Conservation (phyloP, 1,140 invertebrate species). For the Trigoniulus corallinus region DNA sequence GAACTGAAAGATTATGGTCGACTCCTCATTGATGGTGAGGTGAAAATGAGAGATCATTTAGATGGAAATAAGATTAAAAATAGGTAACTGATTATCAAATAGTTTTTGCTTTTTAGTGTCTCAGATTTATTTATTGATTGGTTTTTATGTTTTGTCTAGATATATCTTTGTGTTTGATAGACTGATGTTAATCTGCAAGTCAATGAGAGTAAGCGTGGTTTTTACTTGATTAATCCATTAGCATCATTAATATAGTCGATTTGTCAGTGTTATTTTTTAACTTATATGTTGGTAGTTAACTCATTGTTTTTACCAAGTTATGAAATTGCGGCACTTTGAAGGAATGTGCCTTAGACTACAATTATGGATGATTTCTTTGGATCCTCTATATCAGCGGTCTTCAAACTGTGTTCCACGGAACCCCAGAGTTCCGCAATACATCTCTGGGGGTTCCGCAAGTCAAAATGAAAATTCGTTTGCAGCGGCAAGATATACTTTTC, state of each 20-base stretch:
- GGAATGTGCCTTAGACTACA: no score
- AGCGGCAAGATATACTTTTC: no score
- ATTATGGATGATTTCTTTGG: no score
- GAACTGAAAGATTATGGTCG: constrained; percentile 75
- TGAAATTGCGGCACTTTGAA: no score
- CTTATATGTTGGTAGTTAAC: neutral
- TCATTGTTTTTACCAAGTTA: no score
- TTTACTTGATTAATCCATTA: constrained; percentile 1
- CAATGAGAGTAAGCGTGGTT: constrained; percentile 45
- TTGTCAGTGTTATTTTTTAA: neutral
- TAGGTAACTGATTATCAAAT: constrained; percentile 28
- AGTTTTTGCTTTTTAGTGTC: neutral
- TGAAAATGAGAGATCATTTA: constrained; percentile 78
- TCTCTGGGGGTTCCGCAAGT: no score
- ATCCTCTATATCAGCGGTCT: no score
- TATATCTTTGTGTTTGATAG: constrained; percentile 96
- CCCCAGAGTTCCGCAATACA: no score
- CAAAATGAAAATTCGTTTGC: no score
- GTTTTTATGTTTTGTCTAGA: constrained; percentile 30
- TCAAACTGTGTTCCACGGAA: no score
- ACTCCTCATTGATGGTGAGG: constrained; percentile 76
- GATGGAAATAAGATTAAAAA: constrained; percentile 61
- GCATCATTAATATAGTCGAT: constrained; percentile 1
- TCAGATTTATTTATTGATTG: neutral
- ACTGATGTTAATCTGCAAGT: constrained; percentile 87